Percentiles rank a stretch among this genome's conserved stretches.
Evolutionary conservation across 2,888 invertebrate genomes (phyloP).

Genomic region (Dolichopus griseipennis): DNA sequence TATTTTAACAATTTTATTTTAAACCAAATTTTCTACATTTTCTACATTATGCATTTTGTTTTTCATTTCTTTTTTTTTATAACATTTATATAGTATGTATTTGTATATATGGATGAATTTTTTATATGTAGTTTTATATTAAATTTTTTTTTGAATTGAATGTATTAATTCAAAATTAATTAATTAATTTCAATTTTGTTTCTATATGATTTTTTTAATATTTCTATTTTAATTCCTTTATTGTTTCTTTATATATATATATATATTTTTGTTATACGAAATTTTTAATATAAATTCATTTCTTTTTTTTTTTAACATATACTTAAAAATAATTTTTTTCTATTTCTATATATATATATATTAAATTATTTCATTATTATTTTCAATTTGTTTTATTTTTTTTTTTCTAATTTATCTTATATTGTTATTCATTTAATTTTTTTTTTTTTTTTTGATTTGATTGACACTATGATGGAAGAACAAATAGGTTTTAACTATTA

Average conservation of each 20-base stretch:
- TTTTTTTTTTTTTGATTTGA: constrained; percentile 24
- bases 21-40: too few species aligned
- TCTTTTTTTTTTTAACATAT: not conserved
- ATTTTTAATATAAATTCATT: too few species aligned
- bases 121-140: too few species aligned
- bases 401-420: not conserved
- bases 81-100: too few species aligned
- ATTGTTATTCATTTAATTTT: not conserved
- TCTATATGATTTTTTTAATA: too few species aligned
- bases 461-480: constrained; percentile 45
- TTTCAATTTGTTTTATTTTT: not conserved
- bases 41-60: not conserved
- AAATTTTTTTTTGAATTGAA: too few species aligned
- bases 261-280: too few species aligned
- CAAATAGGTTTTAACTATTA: constrained; percentile 35
- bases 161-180: too few species aligned
- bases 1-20: not conserved
- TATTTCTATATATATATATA: not conserved
- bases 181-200: too few species aligned
- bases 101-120: too few species aligned
- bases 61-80: not conserved
- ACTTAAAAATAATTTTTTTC: not conserved
- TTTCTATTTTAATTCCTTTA: too few species aligned
- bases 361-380: not conserved
- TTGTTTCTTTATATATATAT: too few species aligned